These are phyloP conservation scores for Chaetodon trifascialis DNA, from an alignment of 2,113 vertebrate genomes.

Conservation along the genomic window DNA sequence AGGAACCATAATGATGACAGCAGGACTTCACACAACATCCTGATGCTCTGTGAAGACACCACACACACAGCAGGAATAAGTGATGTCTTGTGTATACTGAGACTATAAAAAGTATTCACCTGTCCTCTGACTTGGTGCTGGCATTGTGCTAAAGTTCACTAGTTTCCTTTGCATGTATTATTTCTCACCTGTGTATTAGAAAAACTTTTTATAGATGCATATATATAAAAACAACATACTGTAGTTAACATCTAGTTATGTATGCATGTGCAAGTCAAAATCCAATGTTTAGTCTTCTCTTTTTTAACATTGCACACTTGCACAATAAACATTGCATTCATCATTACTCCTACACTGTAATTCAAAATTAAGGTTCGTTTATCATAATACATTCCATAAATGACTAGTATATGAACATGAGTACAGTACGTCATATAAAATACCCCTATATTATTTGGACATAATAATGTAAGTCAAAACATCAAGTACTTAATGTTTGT, in stretches of 20 bases:
- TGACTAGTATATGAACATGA: no score
- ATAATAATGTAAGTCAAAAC: no score
- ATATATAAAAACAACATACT: not conserved
- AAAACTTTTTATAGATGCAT: no score
- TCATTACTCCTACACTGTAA: no score
- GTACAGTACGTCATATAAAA: no score
- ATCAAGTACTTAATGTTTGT: not conserved
- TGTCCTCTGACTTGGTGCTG: not conserved
- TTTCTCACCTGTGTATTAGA: not conserved
- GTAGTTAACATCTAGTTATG: not conserved
- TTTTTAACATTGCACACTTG: not conserved
- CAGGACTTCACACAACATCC: conserved; percentile 87
- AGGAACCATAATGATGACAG: conserved; percentile 87
- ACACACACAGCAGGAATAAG: not conserved
- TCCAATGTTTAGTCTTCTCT: not conserved
- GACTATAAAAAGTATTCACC: no score
- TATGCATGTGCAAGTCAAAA: not conserved
- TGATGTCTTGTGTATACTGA: not conserved
- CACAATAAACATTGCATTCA: not conserved
- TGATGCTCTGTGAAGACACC: conserved; percentile 52
- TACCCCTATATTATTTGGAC: no score
- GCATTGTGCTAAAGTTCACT: not conserved
- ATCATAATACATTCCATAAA: no score
- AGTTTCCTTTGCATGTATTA: not conserved
- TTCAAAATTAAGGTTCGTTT: no score